Evolutionary conservation across 2,113 vertebrate species (phyloP), one percentile per base, ranked within the genome.

Genomic region (Passer domesticus): DNA sequence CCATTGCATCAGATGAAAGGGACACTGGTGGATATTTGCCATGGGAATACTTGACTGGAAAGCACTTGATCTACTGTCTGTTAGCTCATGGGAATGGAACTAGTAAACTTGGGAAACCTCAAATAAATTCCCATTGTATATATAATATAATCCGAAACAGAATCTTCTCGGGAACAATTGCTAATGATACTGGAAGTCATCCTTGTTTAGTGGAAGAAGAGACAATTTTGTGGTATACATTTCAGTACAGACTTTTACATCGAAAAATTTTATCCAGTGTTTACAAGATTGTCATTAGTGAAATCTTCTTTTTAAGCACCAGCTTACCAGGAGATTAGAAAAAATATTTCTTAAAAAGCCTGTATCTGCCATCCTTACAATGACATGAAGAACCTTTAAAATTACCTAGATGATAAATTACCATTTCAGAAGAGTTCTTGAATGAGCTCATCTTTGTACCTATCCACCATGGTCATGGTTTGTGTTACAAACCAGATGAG

Each of bases 61-160:
- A 96, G 96, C 76, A 82, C 93, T 97, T 96, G 97, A 97, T 96
- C 96, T 94, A 96, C 94, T 97, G 95, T 93, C 96, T 97, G 93
- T 88, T 95, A 97, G 88, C 92, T 96, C 97, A 97, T 96, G 94
- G 94, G 95, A 97, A 97, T 95, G 96, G 94, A 96, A 97, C 96
- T 76, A 92, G 96, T 92, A 93, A 97, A 95, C 96, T 96, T 93
- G 90, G 91, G 93, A 97, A 97, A 97, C 96, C 96, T 97, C 96
- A 96, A 93, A 87, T 97, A 96, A 96, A 95, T 96, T 97, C 94
- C 96, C 89, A 94, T 87, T 96, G 96, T 96, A 84, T 95, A 92
- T 93, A 92, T 93, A 96, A 89, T 50, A 87, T 97, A 97, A 97
- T 97, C 89, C 73, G 59, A 96, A 97, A 2, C 97, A 97, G 96